These are phyloP conservation scores for Neoscelio sp. DNA, from an alignment of 2,888 invertebrate genomes.

Conservation along the genomic window DNA sequence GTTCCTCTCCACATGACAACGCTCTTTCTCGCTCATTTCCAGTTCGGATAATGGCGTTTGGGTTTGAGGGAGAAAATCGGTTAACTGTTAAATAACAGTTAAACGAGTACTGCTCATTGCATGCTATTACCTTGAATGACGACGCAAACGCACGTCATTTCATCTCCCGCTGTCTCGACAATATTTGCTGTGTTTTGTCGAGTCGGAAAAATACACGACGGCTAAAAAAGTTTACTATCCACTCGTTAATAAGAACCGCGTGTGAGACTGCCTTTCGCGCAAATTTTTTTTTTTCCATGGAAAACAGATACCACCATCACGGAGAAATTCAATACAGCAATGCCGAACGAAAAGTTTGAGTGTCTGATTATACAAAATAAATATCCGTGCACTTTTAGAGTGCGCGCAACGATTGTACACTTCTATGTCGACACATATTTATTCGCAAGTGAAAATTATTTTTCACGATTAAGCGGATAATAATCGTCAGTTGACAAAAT, in stretches of 20 bases:
- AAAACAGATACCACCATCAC: conserved; percentile 31
- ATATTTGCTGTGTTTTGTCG: conserved; percentile 46
- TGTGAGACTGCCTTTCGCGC: conserved; percentile 4
- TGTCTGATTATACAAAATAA: not conserved
- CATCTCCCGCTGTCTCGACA: conserved; percentile 65
- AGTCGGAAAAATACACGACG: conserved; percentile 37
- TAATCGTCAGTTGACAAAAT: conserved; percentile 2
- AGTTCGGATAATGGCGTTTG: conserved; percentile 48
- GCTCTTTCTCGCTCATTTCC: conserved; percentile 26
- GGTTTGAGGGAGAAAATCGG: conserved; percentile 40
- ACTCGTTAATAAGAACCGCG: conserved; percentile 37
- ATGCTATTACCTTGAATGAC: conserved; percentile 78
- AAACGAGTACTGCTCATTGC: conserved; percentile 68
- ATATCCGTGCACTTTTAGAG: not conserved
- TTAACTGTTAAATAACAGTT: conserved; percentile 70
- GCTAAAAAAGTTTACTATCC: conserved; percentile 33
- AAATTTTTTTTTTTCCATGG: conserved; percentile 6
- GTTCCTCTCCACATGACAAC: conserved; percentile 29
- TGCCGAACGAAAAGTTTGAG: conserved; percentile 8
- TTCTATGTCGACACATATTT: too few species aligned
- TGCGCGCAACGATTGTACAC: not conserved
- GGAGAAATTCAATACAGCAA: conserved; percentile 12
- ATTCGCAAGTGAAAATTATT: not conserved
- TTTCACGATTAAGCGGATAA: conserved; percentile 2
- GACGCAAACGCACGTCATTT: conserved; percentile 77